phyloP scores from a whole-genome alignment of 2,797 vertebrate species.

The Pseudochirops cupreus region DNA sequence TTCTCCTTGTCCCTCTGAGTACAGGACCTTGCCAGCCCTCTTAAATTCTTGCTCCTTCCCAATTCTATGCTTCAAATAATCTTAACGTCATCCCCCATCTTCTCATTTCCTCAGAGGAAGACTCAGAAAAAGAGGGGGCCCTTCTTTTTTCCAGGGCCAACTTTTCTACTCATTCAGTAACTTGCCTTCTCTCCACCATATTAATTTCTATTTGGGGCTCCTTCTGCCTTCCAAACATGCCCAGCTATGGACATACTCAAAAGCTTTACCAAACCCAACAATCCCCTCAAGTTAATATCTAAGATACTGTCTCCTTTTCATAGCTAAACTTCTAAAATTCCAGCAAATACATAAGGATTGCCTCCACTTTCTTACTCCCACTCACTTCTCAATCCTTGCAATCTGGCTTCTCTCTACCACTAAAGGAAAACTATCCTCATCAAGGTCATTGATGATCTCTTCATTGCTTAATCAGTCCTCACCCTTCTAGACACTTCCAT shows the following conservation, averaged over 20 bases:
- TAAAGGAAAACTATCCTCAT: not conserved
- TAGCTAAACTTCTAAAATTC: not conserved
- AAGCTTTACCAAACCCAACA: not conserved
- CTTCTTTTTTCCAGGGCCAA: not conserved
- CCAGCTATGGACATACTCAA: not conserved
- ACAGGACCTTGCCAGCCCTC: not conserved
- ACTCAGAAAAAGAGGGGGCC: not conserved
- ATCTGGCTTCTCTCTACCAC: not conserved
- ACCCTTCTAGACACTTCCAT: not conserved
- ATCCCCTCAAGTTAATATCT: not conserved
- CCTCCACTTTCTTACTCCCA: not conserved
- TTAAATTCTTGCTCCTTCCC: not conserved
- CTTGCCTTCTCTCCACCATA: not conserved
- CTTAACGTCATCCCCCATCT: not conserved
- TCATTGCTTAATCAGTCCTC: not conserved
- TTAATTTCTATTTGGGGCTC: not conserved
- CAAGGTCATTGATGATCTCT: not conserved
- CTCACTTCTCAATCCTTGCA: not conserved
- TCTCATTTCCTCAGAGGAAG: not conserved
- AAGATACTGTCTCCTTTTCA: not conserved
- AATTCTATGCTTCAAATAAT: not conserved
- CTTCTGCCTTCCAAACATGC: not conserved
- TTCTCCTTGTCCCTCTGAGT: not conserved
- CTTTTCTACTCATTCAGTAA: slow-evolving; percentile 47
- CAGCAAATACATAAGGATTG: not conserved